phyloP scores from a whole-genome alignment of 2,113 vertebrate species.

The Rhabdomys dilectus region DNA sequence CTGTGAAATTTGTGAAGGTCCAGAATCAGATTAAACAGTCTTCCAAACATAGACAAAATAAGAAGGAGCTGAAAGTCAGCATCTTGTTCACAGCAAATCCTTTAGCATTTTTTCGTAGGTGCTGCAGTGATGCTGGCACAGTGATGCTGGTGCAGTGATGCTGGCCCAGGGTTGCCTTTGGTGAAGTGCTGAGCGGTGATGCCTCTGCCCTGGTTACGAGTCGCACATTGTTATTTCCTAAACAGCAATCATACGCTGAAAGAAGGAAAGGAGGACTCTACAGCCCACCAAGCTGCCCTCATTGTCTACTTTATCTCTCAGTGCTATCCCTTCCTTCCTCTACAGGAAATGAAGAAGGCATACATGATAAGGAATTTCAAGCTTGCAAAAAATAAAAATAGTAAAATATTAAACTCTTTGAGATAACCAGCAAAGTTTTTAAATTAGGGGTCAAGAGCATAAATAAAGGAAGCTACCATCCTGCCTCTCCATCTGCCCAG shows the following conservation, averaged over 20 bases:
- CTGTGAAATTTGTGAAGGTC: not conserved
- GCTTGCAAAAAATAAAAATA: not conserved
- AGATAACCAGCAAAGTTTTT: conserved; percentile 29
- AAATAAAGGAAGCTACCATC: not conserved
- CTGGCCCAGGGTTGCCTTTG: not conserved
- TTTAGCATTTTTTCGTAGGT: not conserved
- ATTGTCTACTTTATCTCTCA: conserved; percentile 53
- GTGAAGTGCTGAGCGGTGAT: conserved; percentile 60
- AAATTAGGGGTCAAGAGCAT: not conserved
- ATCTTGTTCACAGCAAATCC: not conserved
- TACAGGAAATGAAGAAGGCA: conserved; percentile 47
- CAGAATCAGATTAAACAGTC: not conserved
- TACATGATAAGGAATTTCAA: not conserved
- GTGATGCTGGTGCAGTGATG: not conserved
- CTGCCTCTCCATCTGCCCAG: not conserved
- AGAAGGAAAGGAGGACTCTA: not conserved
- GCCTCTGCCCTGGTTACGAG: conserved; percentile 36
- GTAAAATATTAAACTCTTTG: not conserved
- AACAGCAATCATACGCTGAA: not conserved
- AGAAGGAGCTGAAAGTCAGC: not conserved
- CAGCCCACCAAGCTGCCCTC: not conserved
- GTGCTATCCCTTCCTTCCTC: conserved; percentile 73
- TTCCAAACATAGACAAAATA: not conserved
- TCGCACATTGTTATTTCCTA: not conserved
- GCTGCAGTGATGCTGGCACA: not conserved